Evolutionary conservation across 2,797 vertebrate species (phyloP).

Genomic region (Eulemur coronatus): DNA sequence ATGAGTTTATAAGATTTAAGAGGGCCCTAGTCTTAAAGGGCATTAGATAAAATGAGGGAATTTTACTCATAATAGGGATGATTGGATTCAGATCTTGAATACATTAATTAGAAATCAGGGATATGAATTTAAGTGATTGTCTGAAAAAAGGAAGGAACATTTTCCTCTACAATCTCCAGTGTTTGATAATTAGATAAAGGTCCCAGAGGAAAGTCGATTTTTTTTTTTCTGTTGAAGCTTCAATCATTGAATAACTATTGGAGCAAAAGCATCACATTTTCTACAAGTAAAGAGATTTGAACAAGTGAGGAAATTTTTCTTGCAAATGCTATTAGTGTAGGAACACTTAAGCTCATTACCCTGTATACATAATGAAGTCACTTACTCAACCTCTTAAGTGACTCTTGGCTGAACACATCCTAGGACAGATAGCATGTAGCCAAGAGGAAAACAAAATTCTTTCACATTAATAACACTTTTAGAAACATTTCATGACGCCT

Average conservation of each 20-base stretch:
- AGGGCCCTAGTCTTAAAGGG: neutral
- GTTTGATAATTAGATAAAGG: conserved; percentile 52
- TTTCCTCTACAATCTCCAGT: neutral
- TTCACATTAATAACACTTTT: conserved; percentile 31
- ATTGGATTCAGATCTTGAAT: conserved; percentile 61
- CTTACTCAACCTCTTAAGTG: neutral
- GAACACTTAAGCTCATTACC: neutral
- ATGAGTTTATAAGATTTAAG: neutral
- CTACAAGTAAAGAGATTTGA: neutral
- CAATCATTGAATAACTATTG: neutral
- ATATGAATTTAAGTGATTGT: conserved; percentile 47
- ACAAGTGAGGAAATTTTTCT: conserved; percentile 22
- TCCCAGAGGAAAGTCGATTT: neutral
- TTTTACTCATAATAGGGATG: conserved; percentile 37
- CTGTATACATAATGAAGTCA: conserved; percentile 33
- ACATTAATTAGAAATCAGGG: conserved; percentile 65
- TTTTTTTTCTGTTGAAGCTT: conserved; percentile 41
- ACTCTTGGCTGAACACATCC: neutral
- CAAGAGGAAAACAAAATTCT: neutral
- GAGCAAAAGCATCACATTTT: conserved; percentile 36
- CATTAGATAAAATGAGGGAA: conserved; percentile 36
- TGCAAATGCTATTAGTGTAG: neutral
- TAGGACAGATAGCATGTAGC: neutral
- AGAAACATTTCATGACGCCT: neutral
- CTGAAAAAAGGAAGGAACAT: neutral